These are phyloP conservation scores for Pristionchus entomophagus DNA, from an alignment of 2,888 invertebrate species.

Conservation along the genomic window DNA sequence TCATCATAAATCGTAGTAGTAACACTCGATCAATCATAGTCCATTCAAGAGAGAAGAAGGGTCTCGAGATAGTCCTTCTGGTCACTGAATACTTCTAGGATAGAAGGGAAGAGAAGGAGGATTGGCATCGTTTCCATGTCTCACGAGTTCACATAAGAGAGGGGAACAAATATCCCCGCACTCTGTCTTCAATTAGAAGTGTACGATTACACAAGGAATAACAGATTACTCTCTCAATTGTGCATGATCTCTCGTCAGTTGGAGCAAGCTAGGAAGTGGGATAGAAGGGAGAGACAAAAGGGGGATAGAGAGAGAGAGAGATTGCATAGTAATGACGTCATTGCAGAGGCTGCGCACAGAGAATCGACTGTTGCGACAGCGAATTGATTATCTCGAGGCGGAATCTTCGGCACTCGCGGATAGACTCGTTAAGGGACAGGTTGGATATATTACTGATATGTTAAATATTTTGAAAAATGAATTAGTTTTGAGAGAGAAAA, in stretches of 20 bases:
- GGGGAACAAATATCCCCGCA: slow-evolving; percentile 29
- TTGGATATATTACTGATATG: slow-evolving; percentile 48
- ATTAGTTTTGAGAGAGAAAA: background rate
- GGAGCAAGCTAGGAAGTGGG: background rate
- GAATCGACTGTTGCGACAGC: slow-evolving; percentile 93
- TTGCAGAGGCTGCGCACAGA: slow-evolving; percentile 84
- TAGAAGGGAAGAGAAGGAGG: background rate
- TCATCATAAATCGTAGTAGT: slow-evolving; percentile 30
- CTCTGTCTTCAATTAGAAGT: background rate
- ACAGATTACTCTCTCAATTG: background rate
- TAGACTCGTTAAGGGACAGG: slow-evolving; percentile 80
- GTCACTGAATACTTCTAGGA: background rate
- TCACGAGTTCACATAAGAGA: background rate
- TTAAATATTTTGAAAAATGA: background rate
- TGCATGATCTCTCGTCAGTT: background rate
- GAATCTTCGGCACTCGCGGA: slow-evolving; percentile 92
- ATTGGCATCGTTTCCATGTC: background rate
- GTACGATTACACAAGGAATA: slow-evolving; percentile 22
- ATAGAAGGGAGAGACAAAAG: background rate
- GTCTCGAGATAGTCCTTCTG: background rate
- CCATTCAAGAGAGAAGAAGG: background rate
- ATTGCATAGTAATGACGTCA: background rate
- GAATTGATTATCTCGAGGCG: slow-evolving; percentile 93
- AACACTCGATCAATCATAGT: slow-evolving; percentile 36
- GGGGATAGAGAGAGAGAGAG: background rate